Evolutionary conservation across 2,888 invertebrate genomes (phyloP), one percentile per base, ranked within the genome.

Genomic region (Harpalus rubripes): DNA sequence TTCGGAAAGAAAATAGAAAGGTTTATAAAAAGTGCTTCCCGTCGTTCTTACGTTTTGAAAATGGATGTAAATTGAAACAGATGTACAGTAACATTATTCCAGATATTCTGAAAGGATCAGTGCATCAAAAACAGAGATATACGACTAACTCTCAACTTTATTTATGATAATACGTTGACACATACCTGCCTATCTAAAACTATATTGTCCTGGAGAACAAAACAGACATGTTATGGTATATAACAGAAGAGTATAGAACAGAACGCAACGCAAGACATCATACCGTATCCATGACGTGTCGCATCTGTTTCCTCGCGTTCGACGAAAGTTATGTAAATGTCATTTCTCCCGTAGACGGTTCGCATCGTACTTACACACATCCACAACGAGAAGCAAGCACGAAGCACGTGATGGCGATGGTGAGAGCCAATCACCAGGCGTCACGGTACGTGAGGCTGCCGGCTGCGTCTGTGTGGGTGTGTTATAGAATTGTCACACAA

Each of bases 321-420:
- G 82, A 82, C 74, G 52, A 82, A 82, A 82, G 82, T 82, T 82
- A 82, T 82, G 82, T 82, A 82, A 82, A 82, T 82, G 74, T 82
- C 82, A 82, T 82, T 82, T 82, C 82, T 56, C 56, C 74, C 10
- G 80, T 80, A 80, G 72, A 82, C 82, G 72, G 32, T 32, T 32
- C 32, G 32, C 72, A 59, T 58, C 76, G 58, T 56, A 78, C 78
- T 81, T 81, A 81, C 81, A 68, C 56, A 61, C 16, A 65, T 26
- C 65, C 26, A 63, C 39, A 44, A 10, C 26, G 59, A 32, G 32
- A 5, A 32, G 32, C 32, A 32, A 81, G 52, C 63, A 18, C 41
- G 32, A 32, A 81, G 52, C 63, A 18, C 41, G 32, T 63, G 76
- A 18, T 44, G 76, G 32, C 32, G 32, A 32, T 32, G 32, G 76